These are phyloP conservation scores for Notothenia coriiceps DNA, from an alignment of 2,113 vertebrate species.

Conservation along the genomic window DNA sequence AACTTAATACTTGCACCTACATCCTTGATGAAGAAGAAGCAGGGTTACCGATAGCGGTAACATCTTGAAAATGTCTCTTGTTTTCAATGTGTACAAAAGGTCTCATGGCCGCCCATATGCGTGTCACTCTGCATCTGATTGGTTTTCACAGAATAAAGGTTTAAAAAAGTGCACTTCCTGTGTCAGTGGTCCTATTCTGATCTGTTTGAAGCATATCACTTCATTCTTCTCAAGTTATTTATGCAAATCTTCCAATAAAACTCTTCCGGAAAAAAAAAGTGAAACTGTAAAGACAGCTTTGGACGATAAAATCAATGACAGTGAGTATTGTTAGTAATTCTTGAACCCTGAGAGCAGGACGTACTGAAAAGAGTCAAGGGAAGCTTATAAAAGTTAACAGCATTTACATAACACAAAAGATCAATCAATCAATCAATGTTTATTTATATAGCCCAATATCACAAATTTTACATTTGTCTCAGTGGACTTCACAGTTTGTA, in stretches of 20 bases:
- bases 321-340: no score
- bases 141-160: slow-evolving; percentile 10
- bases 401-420: no score
- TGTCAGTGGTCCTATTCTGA: background rate
- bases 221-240: background rate
- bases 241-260: background rate
- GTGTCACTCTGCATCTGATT: slow-evolving; percentile 10
- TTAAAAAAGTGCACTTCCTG: background rate
- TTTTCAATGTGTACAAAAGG: background rate
- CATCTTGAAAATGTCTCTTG: slow-evolving; percentile 6
- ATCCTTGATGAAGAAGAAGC: slow-evolving; percentile 16
- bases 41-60: slow-evolving; percentile 6
- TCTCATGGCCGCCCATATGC: no score
- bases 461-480: no score
- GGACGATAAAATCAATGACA: background rate
- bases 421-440: no score
- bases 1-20: slow-evolving; percentile 21
- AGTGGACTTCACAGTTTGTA: no score
- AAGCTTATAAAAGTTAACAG: no score
- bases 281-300: background rate
- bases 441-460: no score
- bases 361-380: no score
- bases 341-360: no score
- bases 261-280: background rate
- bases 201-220: background rate